Percentiles rank a stretch among this genome's conserved stretches.
Evolutionary conservation across 2,888 invertebrate genomes (phyloP).

Genomic region (Cantharis rustica): DNA sequence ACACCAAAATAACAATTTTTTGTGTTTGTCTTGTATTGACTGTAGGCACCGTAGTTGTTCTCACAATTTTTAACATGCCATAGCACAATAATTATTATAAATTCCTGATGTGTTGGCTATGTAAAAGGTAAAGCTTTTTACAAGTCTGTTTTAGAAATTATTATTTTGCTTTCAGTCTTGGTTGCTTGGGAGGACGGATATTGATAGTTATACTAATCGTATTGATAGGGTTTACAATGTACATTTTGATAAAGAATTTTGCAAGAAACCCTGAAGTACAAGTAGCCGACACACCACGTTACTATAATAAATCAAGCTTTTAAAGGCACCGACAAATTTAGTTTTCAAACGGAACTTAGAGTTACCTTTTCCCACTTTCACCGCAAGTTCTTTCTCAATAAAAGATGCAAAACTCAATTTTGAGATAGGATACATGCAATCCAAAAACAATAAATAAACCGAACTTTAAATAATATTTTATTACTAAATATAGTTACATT

Average conservation of each 20-base stretch:
- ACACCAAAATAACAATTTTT: neutral
- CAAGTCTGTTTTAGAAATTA: neutral
- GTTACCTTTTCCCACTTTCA: neutral
- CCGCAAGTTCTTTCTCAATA: neutral
- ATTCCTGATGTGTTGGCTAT: neutral
- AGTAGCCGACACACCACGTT: too few species aligned
- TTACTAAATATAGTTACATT: constrained; percentile 1
- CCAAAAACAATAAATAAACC: neutral
- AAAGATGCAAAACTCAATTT: neutral
- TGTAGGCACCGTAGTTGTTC: neutral
- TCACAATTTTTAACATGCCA: neutral
- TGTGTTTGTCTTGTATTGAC: neutral
- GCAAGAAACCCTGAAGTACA: neutral
- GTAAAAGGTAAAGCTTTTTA: neutral
- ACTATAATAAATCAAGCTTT: neutral
- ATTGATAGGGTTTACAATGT: neutral
- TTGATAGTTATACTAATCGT: neutral
- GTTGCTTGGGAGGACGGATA: neutral
- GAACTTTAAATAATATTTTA: neutral
- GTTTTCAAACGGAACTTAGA: too few species aligned
- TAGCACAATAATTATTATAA: neutral
- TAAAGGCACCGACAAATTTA: neutral
- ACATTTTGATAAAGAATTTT: neutral
- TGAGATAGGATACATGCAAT: neutral
- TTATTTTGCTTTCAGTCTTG: neutral